Evolutionary conservation across 1,140 invertebrate genomes (phyloP).

Genomic region (Drosophila bocqueti): DNA sequence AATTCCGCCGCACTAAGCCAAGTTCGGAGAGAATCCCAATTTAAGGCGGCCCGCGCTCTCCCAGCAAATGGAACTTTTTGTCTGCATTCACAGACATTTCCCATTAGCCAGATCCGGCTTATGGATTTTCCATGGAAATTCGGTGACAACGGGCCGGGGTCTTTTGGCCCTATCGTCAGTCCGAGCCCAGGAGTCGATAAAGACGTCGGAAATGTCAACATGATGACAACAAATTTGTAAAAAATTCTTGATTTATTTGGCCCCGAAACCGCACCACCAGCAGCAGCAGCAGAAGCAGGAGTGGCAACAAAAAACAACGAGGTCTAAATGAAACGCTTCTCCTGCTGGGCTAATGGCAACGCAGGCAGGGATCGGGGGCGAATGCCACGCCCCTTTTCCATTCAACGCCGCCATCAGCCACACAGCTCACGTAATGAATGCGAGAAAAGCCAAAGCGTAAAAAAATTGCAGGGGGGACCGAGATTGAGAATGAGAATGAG

Average conservation of each 20-base stretch:
- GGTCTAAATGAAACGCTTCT: conserved; percentile 64
- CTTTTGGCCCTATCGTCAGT: conserved; percentile 28
- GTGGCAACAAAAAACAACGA: conserved; percentile 57
- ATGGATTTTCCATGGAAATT: conserved; percentile 52
- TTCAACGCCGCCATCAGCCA: conserved; percentile 63
- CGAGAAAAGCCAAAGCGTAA: conserved; percentile 66
- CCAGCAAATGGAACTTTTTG: conserved; percentile 24
- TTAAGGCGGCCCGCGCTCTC: conserved; percentile 14
- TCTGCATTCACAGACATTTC: conserved; percentile 60
- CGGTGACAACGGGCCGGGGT: conserved; percentile 40
- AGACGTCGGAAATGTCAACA: conserved; percentile 83
- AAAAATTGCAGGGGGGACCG: conserved; percentile 57
- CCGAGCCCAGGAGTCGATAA: conserved; percentile 62
- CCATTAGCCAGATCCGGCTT: conserved; percentile 55
- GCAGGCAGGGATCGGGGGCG: conserved; percentile 12
- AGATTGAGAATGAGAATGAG: conserved; percentile 35
- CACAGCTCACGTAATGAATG: conserved; percentile 80
- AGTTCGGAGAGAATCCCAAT: conserved; percentile 23
- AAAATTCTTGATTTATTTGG: conserved; percentile 82
- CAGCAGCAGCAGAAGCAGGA: neutral
- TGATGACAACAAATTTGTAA: conserved; percentile 84
- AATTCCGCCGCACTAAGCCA: conserved; percentile 49
- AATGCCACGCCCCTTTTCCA: conserved; percentile 30
- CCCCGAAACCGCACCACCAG: conserved; percentile 33
- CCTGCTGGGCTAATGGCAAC: conserved; percentile 72